phyloP scores from a whole-genome alignment of 2,888 invertebrate species.

The Criorhina ranunculi region DNA sequence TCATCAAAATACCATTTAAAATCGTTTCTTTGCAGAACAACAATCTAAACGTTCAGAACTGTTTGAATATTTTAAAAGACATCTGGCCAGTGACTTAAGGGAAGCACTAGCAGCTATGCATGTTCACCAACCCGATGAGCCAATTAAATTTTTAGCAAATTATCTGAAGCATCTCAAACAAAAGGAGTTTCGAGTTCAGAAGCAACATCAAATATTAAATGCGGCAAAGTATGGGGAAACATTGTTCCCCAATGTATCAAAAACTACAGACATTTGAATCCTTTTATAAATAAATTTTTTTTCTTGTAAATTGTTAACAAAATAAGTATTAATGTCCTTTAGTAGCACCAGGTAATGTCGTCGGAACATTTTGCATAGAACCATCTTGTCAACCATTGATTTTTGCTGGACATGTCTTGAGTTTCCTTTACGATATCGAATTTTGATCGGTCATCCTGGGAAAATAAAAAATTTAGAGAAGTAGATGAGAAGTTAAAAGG shows the following conservation, averaged over 20 bases:
- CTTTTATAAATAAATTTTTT: slow-evolving; percentile 12
- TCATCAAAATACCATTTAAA: neutral
- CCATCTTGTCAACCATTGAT: slow-evolving; percentile 93
- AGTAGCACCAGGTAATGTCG: slow-evolving; percentile 91
- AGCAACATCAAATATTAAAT: slow-evolving; percentile 34
- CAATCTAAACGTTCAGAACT: slow-evolving; percentile 48
- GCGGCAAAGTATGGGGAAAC: slow-evolving; percentile 39
- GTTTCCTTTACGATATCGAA: slow-evolving; percentile 84
- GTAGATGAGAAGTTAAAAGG: neutral
- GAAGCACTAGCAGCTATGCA: slow-evolving; percentile 62
- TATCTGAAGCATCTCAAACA: slow-evolving; percentile 60
- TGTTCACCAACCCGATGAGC: slow-evolving; percentile 54
- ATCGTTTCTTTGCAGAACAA: slow-evolving; percentile 53
- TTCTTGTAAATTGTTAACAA: neutral
- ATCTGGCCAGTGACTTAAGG: slow-evolving; percentile 38
- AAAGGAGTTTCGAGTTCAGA: slow-evolving; percentile 53
- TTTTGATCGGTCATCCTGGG: slow-evolving; percentile 77
- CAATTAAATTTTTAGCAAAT: slow-evolving; percentile 60
- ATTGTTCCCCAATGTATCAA: slow-evolving; percentile 32
- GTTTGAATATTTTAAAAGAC: slow-evolving; percentile 55
- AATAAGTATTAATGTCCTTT: neutral
- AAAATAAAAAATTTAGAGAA: slow-evolving; percentile 5
- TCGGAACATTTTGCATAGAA: slow-evolving; percentile 94
- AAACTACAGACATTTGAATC: neutral
- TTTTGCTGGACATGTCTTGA: slow-evolving; percentile 87